phyloP scores from a whole-genome alignment of 2,888 invertebrate species.

The Yponomeuta malinellus region DNA sequence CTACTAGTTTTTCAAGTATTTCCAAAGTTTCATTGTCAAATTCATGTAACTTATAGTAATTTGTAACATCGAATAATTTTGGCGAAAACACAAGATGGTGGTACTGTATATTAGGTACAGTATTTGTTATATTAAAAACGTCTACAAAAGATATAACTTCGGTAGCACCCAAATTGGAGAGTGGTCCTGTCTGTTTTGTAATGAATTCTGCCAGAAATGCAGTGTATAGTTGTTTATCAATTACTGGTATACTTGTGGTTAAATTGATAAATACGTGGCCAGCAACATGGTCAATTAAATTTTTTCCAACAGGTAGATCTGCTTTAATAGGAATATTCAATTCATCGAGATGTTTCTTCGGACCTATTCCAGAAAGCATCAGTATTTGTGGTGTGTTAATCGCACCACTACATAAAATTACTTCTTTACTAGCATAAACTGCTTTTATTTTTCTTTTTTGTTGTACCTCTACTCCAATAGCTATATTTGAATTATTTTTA shows the following conservation, averaged over 20 bases:
- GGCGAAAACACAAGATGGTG: constrained; percentile 46
- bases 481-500: constrained; percentile 43
- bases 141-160: constrained; percentile 46
- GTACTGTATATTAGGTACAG: constrained; percentile 44
- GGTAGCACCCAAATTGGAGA: constrained; percentile 56
- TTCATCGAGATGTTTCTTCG: constrained; percentile 48
- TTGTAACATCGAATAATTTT: constrained; percentile 34
- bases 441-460: constrained; percentile 43
- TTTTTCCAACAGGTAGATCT: constrained; percentile 67
- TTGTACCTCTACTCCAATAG: constrained; percentile 44
- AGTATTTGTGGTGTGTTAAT: constrained; percentile 71
- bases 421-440: constrained; percentile 58
- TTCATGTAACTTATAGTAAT: constrained; percentile 36
- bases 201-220: constrained; percentile 59
- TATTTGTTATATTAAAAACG: constrained; percentile 38
- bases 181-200: constrained; percentile 59
- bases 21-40: constrained; percentile 35
- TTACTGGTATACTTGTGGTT: constrained; percentile 32
- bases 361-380: constrained; percentile 71
- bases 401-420: constrained; percentile 66
- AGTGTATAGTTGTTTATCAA: constrained; percentile 36
- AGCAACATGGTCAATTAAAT: constrained; percentile 70
- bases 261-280: constrained; percentile 47
- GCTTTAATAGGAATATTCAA: constrained; percentile 50
- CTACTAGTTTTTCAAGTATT: constrained; percentile 37